These are phyloP conservation scores for Drosophila kanekoi DNA, from an alignment of 2,888 invertebrate genomes.

Conservation along the genomic window DNA sequence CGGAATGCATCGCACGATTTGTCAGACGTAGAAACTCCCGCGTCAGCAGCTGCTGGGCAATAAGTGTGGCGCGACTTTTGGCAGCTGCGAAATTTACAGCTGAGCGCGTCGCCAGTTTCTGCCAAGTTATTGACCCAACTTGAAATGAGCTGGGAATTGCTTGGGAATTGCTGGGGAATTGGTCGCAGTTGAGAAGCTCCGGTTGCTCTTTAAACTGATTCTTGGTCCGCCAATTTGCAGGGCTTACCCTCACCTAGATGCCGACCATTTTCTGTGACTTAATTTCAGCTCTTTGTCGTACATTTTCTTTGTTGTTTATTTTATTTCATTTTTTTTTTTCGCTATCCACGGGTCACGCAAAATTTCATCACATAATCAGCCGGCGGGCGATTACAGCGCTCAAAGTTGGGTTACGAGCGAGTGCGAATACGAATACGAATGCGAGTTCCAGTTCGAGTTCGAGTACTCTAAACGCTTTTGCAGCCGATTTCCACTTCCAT, in stretches of 20 bases:
- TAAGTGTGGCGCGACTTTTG: conserved; percentile 25
- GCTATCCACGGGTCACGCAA: conserved; percentile 74
- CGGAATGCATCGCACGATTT: conserved; percentile 34
- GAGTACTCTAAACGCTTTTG: conserved; percentile 39
- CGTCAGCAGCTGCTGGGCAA: conserved; percentile 25
- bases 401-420: conserved; percentile 32
- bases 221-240: conserved; percentile 25
- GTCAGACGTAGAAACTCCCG: not conserved
- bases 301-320: conserved; percentile 32
- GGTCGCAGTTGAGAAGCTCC: conserved; percentile 54
- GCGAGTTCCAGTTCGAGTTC: not conserved
- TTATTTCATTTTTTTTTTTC: conserved; percentile 37
- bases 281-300: conserved; percentile 53
- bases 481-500: conserved; percentile 57
- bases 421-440: conserved; percentile 7
- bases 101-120: conserved; percentile 38
- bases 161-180: conserved; percentile 5
- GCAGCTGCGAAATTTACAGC: conserved; percentile 47
- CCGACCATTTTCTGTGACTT: conserved; percentile 57
- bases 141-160: conserved; percentile 40
- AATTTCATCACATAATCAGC: conserved; percentile 81
- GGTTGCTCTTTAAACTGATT: not conserved
- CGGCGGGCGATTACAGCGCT: conserved; percentile 55
- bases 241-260: conserved; percentile 10
- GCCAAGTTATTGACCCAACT: conserved; percentile 64